Conservation (phyloP, 37 sponge, comb jelly and placozoan species). For the Hormiphora californensis region DNA sequence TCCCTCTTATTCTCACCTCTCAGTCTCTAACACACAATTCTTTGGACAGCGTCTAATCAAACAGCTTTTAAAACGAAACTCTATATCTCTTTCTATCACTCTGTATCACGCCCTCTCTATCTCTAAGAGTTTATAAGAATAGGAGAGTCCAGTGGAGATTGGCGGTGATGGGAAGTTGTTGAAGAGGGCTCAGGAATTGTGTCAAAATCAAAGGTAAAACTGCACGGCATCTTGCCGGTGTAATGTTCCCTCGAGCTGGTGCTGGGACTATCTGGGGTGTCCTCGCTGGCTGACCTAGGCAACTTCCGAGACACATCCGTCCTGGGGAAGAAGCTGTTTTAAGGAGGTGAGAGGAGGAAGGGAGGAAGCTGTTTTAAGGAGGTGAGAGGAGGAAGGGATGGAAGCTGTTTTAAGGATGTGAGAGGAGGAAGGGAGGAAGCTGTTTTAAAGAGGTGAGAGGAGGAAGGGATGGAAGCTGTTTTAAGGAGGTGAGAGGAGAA, state of each 20-base stretch:
- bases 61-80: no score
- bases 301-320: background rate
- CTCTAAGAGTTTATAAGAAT: no score
- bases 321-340: no score
- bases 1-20: no score
- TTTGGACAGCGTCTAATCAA: no score
- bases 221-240: background rate
- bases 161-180: no score
- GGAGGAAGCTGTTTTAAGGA: background rate
- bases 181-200: conserved; percentile 45
- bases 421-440: no score
- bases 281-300: conserved; percentile 26
- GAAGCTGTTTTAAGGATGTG: background rate
- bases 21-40: no score
- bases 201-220: conserved; percentile 46
- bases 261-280: background rate
- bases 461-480: no score
- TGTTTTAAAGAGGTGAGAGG: background rate
- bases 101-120: no score
- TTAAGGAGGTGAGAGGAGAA: background rate
- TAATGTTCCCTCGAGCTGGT: background rate
- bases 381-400: background rate
- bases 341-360: background rate
- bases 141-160: no score
- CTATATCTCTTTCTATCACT: no score